Base-by-base conservation (phyloP, 1,140 invertebrate species). In the Ceratina australensis region DNA sequence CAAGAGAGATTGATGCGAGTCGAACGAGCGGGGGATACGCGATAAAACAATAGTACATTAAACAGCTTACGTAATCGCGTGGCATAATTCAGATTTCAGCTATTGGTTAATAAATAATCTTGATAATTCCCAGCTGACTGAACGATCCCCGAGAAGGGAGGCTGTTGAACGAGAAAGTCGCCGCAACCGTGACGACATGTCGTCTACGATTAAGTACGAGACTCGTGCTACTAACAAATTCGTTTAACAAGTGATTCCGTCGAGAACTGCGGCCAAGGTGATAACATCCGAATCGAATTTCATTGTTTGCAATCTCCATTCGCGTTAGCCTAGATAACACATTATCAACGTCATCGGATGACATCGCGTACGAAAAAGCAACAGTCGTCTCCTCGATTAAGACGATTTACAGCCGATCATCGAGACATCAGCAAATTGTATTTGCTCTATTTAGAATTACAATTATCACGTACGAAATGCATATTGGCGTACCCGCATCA, bases 271-370 rank as follows among this genome's bases (percentile, higher is more conserved):
- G 33, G 5, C 1, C 22, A 0, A n/a, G 10, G 10, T 16, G 33
- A 64, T 47, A 77, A 56, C 1, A 13, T 5, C 18, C 22, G 18
- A 72, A 49, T 72, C 22, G 13, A 65, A 78, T 56, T 65, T 16
- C 16, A 3, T n/a, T 59, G 24, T 65, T 78, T 42, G 15, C 42
- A 5, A 28, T 47, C n/a, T 63, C 18, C 22, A 49, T 65, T 72
- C 33, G 22, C 73, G 26, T 16, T n/a, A 57, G 42, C 63, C 68
- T 76, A 68, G 42, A 75, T 68, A 50, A 76, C 15, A 76, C 15
- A 12, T 8, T 8, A 28, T 24, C 33, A 22, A 50, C 64, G 42
- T 68, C 64, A 50, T 0, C 5, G 2, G 2, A 18, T 18, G 18
- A n/a, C 50, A 28, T 20, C 16, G 1, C 4, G n/a, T 0, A 26